Conservation (phyloP, 2,113 vertebrate species). For the Solea senegalensis region DNA sequence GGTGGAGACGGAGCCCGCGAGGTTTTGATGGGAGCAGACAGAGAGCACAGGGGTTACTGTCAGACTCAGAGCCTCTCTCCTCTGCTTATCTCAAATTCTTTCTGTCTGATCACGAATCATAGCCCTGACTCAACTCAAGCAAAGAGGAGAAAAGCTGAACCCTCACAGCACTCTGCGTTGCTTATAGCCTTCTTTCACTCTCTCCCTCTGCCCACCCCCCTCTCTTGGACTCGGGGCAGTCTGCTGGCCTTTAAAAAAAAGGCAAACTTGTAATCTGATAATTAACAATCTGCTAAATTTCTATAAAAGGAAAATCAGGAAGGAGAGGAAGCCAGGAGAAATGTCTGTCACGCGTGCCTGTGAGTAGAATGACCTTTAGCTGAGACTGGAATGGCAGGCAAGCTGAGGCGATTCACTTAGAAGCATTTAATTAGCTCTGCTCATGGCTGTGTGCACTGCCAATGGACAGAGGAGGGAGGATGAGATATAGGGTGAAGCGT, state of each 20-base stretch:
- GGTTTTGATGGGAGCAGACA: conserved; percentile 44
- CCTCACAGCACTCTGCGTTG: conserved; percentile 41
- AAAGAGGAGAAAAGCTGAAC: conserved; percentile 44
- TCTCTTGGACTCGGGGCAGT: conserved; percentile 59
- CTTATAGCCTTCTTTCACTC: conserved; percentile 20
- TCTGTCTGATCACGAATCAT: conserved; percentile 56
- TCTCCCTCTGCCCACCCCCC: not conserved
- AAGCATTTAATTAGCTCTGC: conserved; percentile 83
- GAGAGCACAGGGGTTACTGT: conserved; percentile 43
- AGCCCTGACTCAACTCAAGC: conserved; percentile 56
- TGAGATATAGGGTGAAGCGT: conserved; percentile 11
- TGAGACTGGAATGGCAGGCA: conserved; percentile 65
- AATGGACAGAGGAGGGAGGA: conserved; percentile 42
- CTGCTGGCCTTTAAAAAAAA: conserved; percentile 78
- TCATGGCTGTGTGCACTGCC: conserved; percentile 71
- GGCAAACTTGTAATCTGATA: conserved; percentile 81
- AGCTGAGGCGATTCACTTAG: conserved; percentile 77
- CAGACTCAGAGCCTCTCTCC: conserved; percentile 46
- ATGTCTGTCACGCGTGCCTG: conserved; percentile 73
- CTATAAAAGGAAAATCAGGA: conserved; percentile 71
- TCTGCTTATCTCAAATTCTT: conserved; percentile 55
- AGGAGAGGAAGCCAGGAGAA: conserved; percentile 65
- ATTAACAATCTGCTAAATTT: conserved; percentile 84
- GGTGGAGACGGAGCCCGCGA: conserved; percentile 13
- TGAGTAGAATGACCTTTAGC: conserved; percentile 79